Evolutionary conservation across 2,797 vertebrate genomes (phyloP), one percentile per base, ranked within the genome.

Genomic region (Carduelis carduelis): DNA sequence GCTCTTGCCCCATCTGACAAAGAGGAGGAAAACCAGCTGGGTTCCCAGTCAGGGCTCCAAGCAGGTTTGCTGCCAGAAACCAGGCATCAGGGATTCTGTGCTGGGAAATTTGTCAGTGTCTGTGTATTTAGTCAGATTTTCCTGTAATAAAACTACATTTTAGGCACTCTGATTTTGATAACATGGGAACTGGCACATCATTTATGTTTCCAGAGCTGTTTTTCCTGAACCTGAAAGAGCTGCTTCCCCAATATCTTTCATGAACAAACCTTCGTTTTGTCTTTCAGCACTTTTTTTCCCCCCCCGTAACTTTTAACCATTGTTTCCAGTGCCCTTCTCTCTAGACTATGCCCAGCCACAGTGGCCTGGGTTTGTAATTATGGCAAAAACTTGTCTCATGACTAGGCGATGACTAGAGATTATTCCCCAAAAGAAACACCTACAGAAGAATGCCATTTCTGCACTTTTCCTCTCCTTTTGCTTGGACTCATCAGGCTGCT

Each of bases 401-500:
- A 93, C 92, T 94, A 92, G 95, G 92, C 12, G 75, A 92, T 96
- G 89, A 96, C 92, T 96, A 75, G 89, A 96, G 90, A 80, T 85
- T 92, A 97, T 93, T 93, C 95, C 93, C 92, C 86, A 91, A 87
- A 96, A 97, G 93, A 96, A 96, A 96, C 92, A 96, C 92, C 76
- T 93, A 94, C 71, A 90, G 76, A 71, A 94, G 72, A 96, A 95
- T 93, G 90, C 89, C 82, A 81, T 90, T 96, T 94, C 91, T 94
- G 55, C 71, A 83, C 65, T 93, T 93, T 92, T 85, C 53, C 39
- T 87, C 76, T 78, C 46, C 46, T 92, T 83, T 93, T 83, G 19
- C 89, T 94, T 50, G 30, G 61, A 57, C 77, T 91, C 72, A 43
- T 97, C 89, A 92, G 44, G 63, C 70, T 79, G 60, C 63, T 91